Conservation (phyloP, 2,797 vertebrate genomes). For the Sebastes trivittatus region DNA sequence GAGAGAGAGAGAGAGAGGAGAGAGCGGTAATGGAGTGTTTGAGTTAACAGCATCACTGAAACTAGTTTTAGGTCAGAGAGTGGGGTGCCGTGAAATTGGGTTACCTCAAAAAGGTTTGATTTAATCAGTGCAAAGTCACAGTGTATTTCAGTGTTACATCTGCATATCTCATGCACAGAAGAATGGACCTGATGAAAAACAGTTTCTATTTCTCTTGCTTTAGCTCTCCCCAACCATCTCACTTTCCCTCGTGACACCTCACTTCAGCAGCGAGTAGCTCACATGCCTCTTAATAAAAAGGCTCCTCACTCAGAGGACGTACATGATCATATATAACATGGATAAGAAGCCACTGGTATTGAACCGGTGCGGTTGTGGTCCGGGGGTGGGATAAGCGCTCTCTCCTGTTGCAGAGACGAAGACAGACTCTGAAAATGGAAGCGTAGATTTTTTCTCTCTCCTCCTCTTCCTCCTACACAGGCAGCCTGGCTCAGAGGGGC, state of each 20-base stretch:
- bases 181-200: slow-evolving; percentile 12
- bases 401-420: slow-evolving; percentile 40
- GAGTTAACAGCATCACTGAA: slow-evolving; percentile 49
- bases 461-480: slow-evolving; percentile 73
- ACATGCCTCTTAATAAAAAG: slow-evolving; percentile 1
- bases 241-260: neutral
- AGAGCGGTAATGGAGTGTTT: slow-evolving; percentile 13
- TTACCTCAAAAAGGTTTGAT: slow-evolving; percentile 44
- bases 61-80: slow-evolving; percentile 55
- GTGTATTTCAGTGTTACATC: slow-evolving; percentile 12
- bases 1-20: neutral
- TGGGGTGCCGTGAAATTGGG: slow-evolving; percentile 41
- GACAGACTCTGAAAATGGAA: slow-evolving; percentile 67
- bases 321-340: slow-evolving; percentile 4
- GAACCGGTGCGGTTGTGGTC: slow-evolving; percentile 31
- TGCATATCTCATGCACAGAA: neutral
- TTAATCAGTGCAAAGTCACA: slow-evolving; percentile 29
- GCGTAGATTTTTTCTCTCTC: slow-evolving; percentile 63
- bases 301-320: slow-evolving; percentile 20
- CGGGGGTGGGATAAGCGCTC: slow-evolving; percentile 51
- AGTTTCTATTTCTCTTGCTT: neutral
- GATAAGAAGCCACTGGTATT: slow-evolving; percentile 15
- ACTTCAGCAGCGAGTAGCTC: slow-evolving; percentile 31
- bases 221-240: neutral
- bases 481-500: slow-evolving; percentile 63